Conservation (phyloP, 2,797 vertebrate genomes). For the Typhlichthys eigenmanni region DNA sequence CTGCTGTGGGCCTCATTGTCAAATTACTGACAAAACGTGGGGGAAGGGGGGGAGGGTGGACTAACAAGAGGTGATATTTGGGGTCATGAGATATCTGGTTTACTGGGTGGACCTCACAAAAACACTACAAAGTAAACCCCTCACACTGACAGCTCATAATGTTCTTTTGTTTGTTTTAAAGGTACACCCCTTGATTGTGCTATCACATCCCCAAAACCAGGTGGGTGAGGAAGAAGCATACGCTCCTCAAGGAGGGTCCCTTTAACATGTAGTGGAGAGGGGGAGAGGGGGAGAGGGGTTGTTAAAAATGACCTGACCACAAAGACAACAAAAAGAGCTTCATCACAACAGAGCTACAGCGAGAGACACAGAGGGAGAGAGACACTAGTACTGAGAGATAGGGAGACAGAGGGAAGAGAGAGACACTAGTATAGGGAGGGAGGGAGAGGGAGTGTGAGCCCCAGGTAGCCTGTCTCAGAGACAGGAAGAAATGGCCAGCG, state of each 20-base stretch:
- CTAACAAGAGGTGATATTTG: too few species aligned
- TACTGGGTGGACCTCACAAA: too few species aligned
- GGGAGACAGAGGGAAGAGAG: constrained; percentile 11
- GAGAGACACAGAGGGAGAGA: constrained; percentile 6
- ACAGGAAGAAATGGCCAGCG: constrained; percentile 67
- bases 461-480: constrained; percentile 58
- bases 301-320: background rate
- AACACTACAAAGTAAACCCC: too few species aligned
- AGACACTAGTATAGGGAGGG: constrained; percentile 7
- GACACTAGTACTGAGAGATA: background rate
- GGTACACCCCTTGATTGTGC: too few species aligned
- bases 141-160: too few species aligned
- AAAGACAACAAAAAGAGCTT: background rate
- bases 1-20: background rate
- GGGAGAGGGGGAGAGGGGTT: constrained; percentile 14
- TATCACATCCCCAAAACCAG: too few species aligned
- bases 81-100: too few species aligned
- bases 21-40: background rate
- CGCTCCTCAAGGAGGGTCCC: background rate
- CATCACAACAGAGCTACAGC: background rate
- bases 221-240: too few species aligned
- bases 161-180: too few species aligned
- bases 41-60: too few species aligned
- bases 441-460: constrained; percentile 18
- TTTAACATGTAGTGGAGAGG: background rate